phyloP scores from a whole-genome alignment of 2,888 invertebrate species.

The Phymatocera aterrima region DNA sequence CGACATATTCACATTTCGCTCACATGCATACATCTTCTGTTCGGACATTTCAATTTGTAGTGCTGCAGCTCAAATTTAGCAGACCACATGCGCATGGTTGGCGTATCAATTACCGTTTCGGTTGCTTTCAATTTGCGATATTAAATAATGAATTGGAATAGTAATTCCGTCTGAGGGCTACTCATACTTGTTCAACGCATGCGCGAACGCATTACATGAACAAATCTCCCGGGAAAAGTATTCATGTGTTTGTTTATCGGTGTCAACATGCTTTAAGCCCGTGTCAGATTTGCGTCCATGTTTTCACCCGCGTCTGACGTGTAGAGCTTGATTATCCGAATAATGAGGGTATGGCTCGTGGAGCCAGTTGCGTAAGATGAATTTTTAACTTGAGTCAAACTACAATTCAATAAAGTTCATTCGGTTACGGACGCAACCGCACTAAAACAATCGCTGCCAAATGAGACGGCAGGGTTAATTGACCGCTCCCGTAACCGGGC shows the following conservation, averaged over 20 bases:
- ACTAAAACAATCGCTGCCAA: slow-evolving; percentile 58
- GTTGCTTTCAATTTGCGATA: background rate
- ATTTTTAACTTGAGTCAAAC: slow-evolving; percentile 16
- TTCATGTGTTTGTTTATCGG: no score
- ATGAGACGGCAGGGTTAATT: slow-evolving; percentile 59
- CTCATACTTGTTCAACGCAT: no score
- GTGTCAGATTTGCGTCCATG: no score
- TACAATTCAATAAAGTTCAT: slow-evolving; percentile 24
- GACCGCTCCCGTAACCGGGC: slow-evolving; percentile 52
- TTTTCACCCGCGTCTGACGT: background rate
- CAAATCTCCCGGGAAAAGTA: no score
- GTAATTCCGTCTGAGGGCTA: no score
- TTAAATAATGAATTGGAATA: no score
- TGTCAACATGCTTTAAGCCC: no score
- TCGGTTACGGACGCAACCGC: slow-evolving; percentile 50
- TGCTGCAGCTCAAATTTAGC: background rate
- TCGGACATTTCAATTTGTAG: background rate
- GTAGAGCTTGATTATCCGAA: background rate
- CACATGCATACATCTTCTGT: background rate
- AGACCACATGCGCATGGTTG: background rate
- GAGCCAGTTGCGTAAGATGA: background rate
- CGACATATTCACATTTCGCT: background rate
- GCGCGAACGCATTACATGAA: no score
- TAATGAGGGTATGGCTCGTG: background rate
- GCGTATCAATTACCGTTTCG: no score